Conservation (phyloP, 53 echinoderm and acorn worm species). For the Mesocentrotus franciscanus region DNA sequence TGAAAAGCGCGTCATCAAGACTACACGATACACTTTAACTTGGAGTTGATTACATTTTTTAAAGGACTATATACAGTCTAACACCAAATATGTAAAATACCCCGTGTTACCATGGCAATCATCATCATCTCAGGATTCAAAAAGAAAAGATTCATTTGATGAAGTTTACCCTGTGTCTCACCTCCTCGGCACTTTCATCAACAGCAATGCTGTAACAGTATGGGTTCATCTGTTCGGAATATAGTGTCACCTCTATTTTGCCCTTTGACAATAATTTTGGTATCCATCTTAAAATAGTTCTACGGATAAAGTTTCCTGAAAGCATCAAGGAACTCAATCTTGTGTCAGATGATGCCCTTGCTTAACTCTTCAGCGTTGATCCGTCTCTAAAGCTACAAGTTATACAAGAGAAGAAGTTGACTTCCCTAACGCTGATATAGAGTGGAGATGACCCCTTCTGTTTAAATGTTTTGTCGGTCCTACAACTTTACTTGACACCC, state of each 20-base stretch:
- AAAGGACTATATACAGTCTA: not conserved
- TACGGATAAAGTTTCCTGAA: not conserved
- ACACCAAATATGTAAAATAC: constrained; percentile 4
- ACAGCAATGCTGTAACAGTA: not conserved
- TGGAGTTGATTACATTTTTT: not conserved
- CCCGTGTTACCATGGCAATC: constrained; percentile 9
- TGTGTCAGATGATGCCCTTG: not conserved
- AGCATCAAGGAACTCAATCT: not conserved
- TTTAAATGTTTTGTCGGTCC: not conserved
- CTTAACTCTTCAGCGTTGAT: not conserved
- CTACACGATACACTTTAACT: not conserved
- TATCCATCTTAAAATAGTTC: not conserved
- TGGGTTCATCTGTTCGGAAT: not conserved
- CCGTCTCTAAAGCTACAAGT: not conserved
- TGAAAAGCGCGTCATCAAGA: constrained; percentile 21
- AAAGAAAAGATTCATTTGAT: constrained; percentile 10
- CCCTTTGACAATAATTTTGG: not conserved
- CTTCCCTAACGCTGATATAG: not conserved
- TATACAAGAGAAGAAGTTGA: not conserved
- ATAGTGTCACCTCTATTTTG: not conserved
- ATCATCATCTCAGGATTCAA: not conserved
- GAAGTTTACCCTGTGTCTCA: constrained; percentile 15
- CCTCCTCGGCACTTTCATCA: constrained; percentile 39
- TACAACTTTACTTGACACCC: not conserved
- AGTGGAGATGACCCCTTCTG: not conserved